These are phyloP conservation scores for Dascillus cervinus DNA, from an alignment of 2,888 invertebrate species.

Conservation along the genomic window DNA sequence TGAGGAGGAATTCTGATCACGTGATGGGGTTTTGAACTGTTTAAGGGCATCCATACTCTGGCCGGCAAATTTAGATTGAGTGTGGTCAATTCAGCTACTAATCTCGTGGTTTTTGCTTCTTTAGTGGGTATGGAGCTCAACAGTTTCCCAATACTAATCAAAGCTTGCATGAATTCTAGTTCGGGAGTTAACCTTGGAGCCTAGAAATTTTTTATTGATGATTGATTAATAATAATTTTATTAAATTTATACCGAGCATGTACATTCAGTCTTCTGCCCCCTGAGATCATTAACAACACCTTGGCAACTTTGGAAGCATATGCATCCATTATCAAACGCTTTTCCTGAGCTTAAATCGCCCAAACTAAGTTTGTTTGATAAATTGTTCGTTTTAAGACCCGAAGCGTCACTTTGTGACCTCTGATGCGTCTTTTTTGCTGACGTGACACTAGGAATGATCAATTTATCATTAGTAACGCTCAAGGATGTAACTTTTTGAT, in stretches of 20 bases:
- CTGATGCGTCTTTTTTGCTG: conserved; percentile 70
- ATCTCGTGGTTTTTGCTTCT: conserved; percentile 85
- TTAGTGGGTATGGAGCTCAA: conserved; percentile 75
- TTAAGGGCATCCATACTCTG: conserved; percentile 93
- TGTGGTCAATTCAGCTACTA: conserved; percentile 87
- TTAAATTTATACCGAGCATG: conserved; percentile 65
- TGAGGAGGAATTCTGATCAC: conserved; percentile 95
- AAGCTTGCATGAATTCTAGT: conserved; percentile 78
- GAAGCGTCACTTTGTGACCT: conserved; percentile 78
- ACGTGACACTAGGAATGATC: conserved; percentile 37
- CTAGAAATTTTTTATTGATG: conserved; percentile 39
- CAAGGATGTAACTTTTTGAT: conserved; percentile 22
- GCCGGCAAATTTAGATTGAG: conserved; percentile 96
- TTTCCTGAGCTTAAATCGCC: conserved; percentile 91
- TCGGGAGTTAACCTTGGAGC: conserved; percentile 78
- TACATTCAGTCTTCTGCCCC: conserved; percentile 69
- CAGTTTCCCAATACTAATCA: conserved; percentile 79
- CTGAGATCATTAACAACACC: conserved; percentile 70
- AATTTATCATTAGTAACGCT: conserved; percentile 20
- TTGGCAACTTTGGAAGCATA: conserved; percentile 80
- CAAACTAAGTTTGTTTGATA: conserved; percentile 60
- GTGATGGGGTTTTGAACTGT: conserved; percentile 78
- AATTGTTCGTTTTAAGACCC: conserved; percentile 20
- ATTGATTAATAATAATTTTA: not conserved
- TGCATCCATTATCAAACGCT: conserved; percentile 95